Conservation (phyloP, 2,888 invertebrate species). For the Melieria picta region DNA sequence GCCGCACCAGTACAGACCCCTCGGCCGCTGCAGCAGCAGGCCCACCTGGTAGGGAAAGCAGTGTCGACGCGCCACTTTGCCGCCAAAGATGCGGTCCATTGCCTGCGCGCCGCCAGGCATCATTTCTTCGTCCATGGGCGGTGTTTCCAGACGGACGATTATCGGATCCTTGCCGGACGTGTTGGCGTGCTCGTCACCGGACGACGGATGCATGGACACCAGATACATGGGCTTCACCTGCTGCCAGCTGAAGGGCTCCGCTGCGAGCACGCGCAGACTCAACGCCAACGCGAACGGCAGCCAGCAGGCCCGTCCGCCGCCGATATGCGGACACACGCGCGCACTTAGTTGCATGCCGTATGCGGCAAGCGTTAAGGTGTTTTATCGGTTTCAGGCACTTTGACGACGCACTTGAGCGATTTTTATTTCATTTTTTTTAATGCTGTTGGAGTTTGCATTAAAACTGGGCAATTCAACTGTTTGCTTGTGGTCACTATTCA, state of each 20-base stretch:
- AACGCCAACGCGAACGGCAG: no score
- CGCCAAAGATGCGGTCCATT: conserved; percentile 64
- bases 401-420: not conserved
- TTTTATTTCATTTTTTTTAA: conserved; percentile 3
- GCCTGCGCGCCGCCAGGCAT: conserved; percentile 57
- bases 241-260: conserved; percentile 53
- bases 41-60: conserved; percentile 64
- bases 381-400: no score
- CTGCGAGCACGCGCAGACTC: not conserved
- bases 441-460: not conserved
- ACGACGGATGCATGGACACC: conserved; percentile 59
- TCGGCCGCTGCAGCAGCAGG: conserved; percentile 58
- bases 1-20: conserved; percentile 63
- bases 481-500: not conserved
- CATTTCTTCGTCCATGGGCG: conserved; percentile 55
- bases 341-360: not conserved
- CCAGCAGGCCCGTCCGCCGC: conserved; percentile 26
- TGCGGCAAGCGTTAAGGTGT: not conserved
- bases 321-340: not conserved
- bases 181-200: conserved; percentile 39
- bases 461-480: not conserved
- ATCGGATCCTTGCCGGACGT: conserved; percentile 44
- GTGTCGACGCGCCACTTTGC: conserved; percentile 57
- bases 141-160: conserved; percentile 59
- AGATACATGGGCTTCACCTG: conserved; percentile 63